A percentile compares a stretch with the other conserved stretches of the same genome.
phyloP scores from a whole-genome alignment of 2,888 invertebrate species.

The Agonopterix subpropinquella region DNA sequence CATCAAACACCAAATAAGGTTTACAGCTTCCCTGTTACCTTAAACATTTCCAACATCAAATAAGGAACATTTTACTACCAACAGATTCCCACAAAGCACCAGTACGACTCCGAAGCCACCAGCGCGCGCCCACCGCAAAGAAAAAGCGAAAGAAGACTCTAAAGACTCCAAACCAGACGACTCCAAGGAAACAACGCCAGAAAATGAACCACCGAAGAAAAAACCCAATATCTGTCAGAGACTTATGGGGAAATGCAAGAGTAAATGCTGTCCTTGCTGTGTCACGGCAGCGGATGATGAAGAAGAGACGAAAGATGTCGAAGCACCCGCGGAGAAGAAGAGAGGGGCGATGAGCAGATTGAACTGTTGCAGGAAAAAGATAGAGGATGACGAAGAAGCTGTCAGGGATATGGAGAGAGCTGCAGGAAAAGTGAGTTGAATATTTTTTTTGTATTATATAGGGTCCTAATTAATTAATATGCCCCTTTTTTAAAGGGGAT shows the following conservation, averaged over 20 bases:
- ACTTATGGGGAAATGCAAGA: conserved; percentile 56
- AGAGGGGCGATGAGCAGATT: conserved; percentile 45
- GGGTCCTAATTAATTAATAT: no score
- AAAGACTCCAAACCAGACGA: conserved; percentile 8
- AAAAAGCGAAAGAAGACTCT: conserved; percentile 15
- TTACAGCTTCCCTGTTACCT: no score
- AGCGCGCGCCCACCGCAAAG: conserved; percentile 39
- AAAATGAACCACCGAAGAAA: conserved; percentile 23
- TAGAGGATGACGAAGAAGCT: conserved; percentile 36
- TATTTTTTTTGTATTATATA: no score
- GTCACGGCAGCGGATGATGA: conserved; percentile 43
- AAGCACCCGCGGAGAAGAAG: conserved; percentile 21
- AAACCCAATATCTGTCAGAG: conserved; percentile 53
- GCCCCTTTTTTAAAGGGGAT: no score
- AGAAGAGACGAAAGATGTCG: conserved; percentile 24
- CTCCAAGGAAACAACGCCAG: conserved; percentile 18
- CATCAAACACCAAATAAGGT: no score
- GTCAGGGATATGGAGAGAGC: conserved; percentile 51
- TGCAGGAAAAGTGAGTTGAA: conserved; percentile 55
- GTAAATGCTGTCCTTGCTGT: conserved; percentile 69
- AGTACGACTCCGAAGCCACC: conserved; percentile 66
- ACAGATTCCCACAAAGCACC: conserved; percentile 66
- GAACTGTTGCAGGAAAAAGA: conserved; percentile 57
- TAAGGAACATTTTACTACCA: background rate
- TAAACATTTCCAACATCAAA: no score